Percentiles rank a stretch among this genome's conserved stretches.
phyloP scores from a whole-genome alignment of 1,140 invertebrate genomes.

The Laodelphax striatellus region DNA sequence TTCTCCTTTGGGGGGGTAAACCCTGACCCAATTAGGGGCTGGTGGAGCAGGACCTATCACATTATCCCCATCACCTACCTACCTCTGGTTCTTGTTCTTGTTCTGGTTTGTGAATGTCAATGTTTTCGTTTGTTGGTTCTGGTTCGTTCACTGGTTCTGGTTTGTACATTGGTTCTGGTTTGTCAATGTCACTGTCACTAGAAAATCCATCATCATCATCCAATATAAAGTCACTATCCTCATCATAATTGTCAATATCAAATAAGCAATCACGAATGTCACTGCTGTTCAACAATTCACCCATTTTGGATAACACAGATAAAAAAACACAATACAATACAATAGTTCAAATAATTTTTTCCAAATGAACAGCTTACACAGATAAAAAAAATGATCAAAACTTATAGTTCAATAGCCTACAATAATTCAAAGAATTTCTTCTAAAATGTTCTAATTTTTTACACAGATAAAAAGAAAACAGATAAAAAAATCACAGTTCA shows the following conservation, averaged over 20 bases:
- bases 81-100: background rate
- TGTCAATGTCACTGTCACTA: background rate
- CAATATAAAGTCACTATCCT: background rate
- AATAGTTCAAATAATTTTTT: no score
- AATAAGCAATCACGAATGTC: background rate
- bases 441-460: no score
- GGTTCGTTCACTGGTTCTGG: background rate
- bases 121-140: background rate
- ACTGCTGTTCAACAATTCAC: background rate
- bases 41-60: background rate
- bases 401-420: no score
- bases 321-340: no score
- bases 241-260: background rate
- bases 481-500: no score
- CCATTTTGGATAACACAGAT: background rate
- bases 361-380: no score
- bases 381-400: no score
- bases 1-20: background rate
- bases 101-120: background rate
- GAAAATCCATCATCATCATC: background rate
- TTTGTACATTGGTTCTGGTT: background rate
- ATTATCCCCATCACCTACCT: background rate
- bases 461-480: no score
- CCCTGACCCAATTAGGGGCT: background rate
- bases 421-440: no score